Base-by-base conservation (phyloP, 2,113 vertebrate genomes). In the Lophius piscatorius region DNA sequence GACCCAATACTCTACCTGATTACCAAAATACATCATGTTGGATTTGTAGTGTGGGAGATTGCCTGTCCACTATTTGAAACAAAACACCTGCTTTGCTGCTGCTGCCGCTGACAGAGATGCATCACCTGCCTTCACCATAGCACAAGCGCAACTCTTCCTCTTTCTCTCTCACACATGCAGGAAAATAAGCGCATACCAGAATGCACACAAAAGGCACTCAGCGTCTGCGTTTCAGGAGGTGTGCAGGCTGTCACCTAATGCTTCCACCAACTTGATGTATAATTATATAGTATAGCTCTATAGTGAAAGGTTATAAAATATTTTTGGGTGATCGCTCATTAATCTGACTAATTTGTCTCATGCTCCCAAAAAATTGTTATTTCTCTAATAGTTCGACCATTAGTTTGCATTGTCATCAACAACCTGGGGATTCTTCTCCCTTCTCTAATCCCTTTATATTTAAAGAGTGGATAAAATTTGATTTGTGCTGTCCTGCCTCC, bases 121-220 rank as follows among this genome's bases (percentile, higher is more conserved):
- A 63, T 82, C 76, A 80, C 78, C 76, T 84, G 83, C 31, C 41
- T 66, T 72, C 51, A 49, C 71, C 42, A 40, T 18, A n/a, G n/a
- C n/a, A n/a, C n/a, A n/a, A n/a, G n/a, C n/a, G n/a, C n/a, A n/a
- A 8, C 20, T 9, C 13, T 7, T 20, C 10, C 8, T 14, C 4
- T 4, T 16, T 12, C 17, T 57, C n/a, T 38, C 20, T 44, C 14
- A 12, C 31, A 5, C 38, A n/a, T 3, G 34, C 16, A 5, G 29
- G 31, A 12, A 46, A 54, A 57, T 11, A 48, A 41, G 48, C 21
- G 23, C 58, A 28, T 11, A 35, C 28, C n/a, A n/a, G n/a, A n/a
- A 75, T 33, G 17, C 51, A 52, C 17, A 20, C 31, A n/a, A 49
- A 49, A 73, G 26, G n/a, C 20, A 2, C 18, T 16, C 17, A 40